Evolutionary conservation across 1,140 invertebrate genomes (phyloP), one percentile per base, ranked within the genome.

Genomic region (Scaptomyza hsui): DNA sequence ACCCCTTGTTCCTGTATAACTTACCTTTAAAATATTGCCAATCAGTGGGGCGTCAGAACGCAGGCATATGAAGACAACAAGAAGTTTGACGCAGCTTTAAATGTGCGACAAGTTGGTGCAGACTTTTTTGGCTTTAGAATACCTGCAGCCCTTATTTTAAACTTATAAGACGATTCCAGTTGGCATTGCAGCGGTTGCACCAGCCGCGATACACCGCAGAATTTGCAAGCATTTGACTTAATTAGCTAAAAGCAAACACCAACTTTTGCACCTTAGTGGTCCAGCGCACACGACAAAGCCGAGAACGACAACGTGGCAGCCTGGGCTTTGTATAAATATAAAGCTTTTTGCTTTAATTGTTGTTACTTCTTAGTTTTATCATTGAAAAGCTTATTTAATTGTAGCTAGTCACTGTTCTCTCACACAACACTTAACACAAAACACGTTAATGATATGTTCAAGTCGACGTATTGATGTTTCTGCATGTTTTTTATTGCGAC

Each of bases 201-300:
- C 13, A 10, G 15, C 19, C 15, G 10, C 16, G 24, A 24, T 6
- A n/a, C 4, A 24, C 24, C 24, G 6, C 24, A 0, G 4, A 24
- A 24, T 24, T 39, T 47, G 47, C 24, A 3, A 6, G 39, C 16
- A 19, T 26, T 64, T 63, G 52, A 52, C 71, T 83, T 85, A 85
- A 83, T 85, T 83, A 85, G 75, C 80, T 79, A 72, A 83, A 75
- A 79, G 72, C 67, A 63, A 65, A 61, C 72, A 60, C 45, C 70
- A 78, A 75, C 57, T 71, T 77, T 63, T 57, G 44, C 78, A 81
- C 61, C 78, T 76, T 63, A 29, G 64, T 57, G 53, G 26, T 10
- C 65, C 24, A 53, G 56, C 21, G 29, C 73, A 41, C 39, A 60
- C 47, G 18, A 26, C 49, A 32, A 32, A 26, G 42, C 42, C 32